Conservation (phyloP, 2,888 invertebrate genomes). For the Apotomis turbidana region DNA sequence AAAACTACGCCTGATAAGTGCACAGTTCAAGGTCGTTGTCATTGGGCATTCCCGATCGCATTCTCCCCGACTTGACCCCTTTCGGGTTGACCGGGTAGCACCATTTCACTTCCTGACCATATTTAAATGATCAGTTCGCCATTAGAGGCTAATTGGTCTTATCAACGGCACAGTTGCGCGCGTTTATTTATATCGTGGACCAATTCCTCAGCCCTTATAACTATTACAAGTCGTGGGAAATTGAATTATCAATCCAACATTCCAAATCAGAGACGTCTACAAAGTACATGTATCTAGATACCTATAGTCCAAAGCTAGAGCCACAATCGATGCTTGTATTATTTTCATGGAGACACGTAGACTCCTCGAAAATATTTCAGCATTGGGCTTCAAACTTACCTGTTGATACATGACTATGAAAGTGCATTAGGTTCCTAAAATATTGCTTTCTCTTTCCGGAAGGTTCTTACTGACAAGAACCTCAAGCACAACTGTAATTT, state of each 20-base stretch:
- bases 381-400: no score
- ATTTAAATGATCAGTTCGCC: slow-evolving; percentile 1
- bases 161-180: slow-evolving; percentile 33
- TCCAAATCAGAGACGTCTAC: not conserved
- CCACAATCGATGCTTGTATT: no score
- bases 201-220: slow-evolving; percentile 16
- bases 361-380: no score
- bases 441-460: no score
- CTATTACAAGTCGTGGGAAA: slow-evolving; percentile 30
- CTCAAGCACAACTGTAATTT: no score
- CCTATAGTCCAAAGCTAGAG: slow-evolving; percentile 1
- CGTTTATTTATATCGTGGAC: slow-evolving; percentile 33
- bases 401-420: no score
- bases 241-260: not conserved
- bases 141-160: slow-evolving; percentile 27
- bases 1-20: no score
- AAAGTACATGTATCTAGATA: not conserved
- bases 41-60: not conserved
- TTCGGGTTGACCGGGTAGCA: not conserved
- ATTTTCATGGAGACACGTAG: no score
- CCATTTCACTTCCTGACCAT: not conserved
- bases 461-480: no score
- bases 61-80: not conserved
- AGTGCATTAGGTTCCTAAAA: no score
- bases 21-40: not conserved